Evolutionary conservation across 2,797 vertebrate genomes (phyloP).

Genomic region (Buphagus erythrorhynchus): DNA sequence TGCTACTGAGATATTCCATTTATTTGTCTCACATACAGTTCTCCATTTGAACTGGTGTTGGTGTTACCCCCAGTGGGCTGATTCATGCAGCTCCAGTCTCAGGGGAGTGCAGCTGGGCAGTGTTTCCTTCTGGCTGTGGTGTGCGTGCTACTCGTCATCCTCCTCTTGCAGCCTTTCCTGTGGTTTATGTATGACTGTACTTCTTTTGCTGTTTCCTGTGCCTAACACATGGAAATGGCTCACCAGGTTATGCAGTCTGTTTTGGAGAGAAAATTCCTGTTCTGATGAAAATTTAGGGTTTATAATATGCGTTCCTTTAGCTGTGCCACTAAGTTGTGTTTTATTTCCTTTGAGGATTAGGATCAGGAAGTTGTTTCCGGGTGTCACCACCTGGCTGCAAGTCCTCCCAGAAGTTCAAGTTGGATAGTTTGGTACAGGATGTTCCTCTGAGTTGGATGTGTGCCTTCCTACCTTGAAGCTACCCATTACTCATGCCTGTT

Average conservation of each 20-base stretch:
- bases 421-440: conserved; percentile 48
- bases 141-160: background rate
- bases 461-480: conserved; percentile 54
- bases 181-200: background rate
- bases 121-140: background rate
- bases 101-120: background rate
- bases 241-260: background rate
- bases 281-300: background rate
- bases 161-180: background rate
- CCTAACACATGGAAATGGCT: background rate
- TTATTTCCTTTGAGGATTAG: conserved; percentile 29
- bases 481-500: conserved; percentile 43
- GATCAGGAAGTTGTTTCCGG: conserved; percentile 2
- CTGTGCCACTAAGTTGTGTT: background rate
- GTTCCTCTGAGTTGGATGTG: conserved; percentile 42
- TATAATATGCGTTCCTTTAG: background rate
- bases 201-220: background rate
- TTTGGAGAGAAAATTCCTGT: background rate
- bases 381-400: background rate
- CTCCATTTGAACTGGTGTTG: background rate
- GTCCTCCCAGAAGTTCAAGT: background rate
- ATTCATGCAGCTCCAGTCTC: background rate
- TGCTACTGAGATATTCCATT: background rate
- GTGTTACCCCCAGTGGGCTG: background rate
- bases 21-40: background rate